Conservation (phyloP, 1,140 invertebrate species). For the Rhopalosiphum maidis region DNA sequence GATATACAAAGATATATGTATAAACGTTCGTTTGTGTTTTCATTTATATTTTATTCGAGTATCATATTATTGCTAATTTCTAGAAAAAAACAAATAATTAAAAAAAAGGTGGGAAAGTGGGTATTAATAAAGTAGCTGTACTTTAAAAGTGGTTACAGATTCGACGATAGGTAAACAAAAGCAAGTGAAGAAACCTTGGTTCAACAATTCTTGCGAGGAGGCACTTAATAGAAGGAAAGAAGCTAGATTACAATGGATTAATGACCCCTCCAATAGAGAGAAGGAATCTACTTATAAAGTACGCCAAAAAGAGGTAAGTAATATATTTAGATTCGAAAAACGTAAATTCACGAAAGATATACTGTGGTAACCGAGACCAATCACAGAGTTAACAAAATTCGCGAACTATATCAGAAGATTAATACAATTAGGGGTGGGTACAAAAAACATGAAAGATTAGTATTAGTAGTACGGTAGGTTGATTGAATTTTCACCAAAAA, state of each 20-base stretch:
- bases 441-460: slow-evolving; percentile 41
- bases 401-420: slow-evolving; percentile 37
- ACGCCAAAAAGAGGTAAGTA: slow-evolving; percentile 15
- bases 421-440: slow-evolving; percentile 25
- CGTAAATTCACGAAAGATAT: neutral
- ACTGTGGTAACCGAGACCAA: slow-evolving; percentile 7
- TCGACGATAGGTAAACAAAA: no score
- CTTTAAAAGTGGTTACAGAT: no score
- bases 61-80: no score
- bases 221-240: neutral
- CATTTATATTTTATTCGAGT: neutral
- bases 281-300: neutral
- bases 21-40: neutral
- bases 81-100: no score
- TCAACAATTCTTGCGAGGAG: slow-evolving; percentile 16
- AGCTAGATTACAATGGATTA: no score
- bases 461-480: no score
- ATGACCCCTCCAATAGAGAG: neutral
- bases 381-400: neutral
- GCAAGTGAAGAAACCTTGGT: neutral
- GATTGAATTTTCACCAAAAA: no score
- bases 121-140: no score
- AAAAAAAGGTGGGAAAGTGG: no score
- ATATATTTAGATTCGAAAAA: slow-evolving; percentile 35
- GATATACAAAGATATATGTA: neutral